These are phyloP conservation scores for Lasioglossum marginatum DNA, from an alignment of 2,888 invertebrate species.

Conservation along the genomic window DNA sequence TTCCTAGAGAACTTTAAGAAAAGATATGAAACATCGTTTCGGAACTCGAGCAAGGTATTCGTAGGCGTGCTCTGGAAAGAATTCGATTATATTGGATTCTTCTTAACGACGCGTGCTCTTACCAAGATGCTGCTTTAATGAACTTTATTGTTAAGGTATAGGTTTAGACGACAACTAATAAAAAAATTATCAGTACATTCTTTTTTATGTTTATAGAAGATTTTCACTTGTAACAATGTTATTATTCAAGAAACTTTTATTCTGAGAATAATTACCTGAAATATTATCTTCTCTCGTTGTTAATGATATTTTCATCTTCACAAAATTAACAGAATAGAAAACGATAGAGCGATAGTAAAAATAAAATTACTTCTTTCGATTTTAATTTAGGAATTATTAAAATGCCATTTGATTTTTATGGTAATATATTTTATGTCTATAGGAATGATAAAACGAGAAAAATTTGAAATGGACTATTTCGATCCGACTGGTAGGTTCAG, in stretches of 20 bases:
- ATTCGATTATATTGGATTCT: not conserved
- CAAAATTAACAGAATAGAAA: not conserved
- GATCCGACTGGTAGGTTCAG: no score
- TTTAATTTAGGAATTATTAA: not conserved
- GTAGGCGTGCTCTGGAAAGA: not conserved
- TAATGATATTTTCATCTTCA: not conserved
- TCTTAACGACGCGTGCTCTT: not conserved
- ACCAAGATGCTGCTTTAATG: not conserved
- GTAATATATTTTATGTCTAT: not conserved
- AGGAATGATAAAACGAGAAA: not conserved
- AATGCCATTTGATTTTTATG: not conserved
- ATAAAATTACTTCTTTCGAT: not conserved
- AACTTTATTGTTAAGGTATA: not conserved
- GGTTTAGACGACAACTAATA: not conserved
- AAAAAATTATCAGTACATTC: not conserved
- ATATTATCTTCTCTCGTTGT: not conserved
- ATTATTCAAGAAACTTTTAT: not conserved
- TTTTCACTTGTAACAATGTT: not conserved
- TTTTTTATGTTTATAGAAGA: not conserved
- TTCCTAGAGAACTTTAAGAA: constrained; percentile 68
- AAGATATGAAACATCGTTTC: constrained; percentile 68
- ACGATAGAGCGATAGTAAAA: not conserved
- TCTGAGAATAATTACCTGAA: not conserved
- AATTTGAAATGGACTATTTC: no score
- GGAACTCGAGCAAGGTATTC: not conserved